These are phyloP conservation scores for Hippasteria phrygiana DNA, from an alignment of 53 echinoderm and acorn worm species.

Conservation along the genomic window DNA sequence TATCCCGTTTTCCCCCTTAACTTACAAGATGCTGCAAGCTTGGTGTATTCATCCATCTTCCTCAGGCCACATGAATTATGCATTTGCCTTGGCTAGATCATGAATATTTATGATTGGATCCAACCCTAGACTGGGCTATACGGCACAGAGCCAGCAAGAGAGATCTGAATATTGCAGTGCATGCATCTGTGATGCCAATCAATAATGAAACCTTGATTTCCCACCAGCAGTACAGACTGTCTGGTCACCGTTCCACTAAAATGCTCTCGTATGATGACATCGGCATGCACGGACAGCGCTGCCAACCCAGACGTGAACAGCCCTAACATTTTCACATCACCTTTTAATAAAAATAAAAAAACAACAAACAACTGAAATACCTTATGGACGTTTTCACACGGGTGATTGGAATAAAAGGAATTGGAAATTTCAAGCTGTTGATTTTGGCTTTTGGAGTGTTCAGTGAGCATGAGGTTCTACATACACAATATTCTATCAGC, in stretches of 20 bases:
- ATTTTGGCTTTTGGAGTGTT: too few relatives aligned
- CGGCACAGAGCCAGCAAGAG: neutral
- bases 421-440: too few relatives aligned
- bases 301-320: neutral
- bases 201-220: constrained; percentile 27
- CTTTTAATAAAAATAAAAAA: constrained; percentile 4
- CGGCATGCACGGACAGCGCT: neutral
- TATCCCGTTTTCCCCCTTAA: too few relatives aligned
- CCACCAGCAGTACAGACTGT: neutral
- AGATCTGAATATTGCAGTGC: constrained; percentile 18
- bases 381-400: neutral
- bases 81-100: neutral
- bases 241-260: neutral
- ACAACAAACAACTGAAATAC: too few relatives aligned
- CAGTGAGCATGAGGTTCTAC: too few relatives aligned
- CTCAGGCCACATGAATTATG: neutral
- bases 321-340: neutral
- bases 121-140: neutral
- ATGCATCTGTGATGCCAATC: constrained; percentile 5
- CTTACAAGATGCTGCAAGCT: too few relatives aligned
- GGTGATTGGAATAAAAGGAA: neutral
- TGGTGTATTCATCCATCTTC: neutral
- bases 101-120: constrained; percentile 9
- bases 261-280: neutral
- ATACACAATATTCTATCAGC: too few relatives aligned